These are phyloP conservation scores for Dendroctonus valens DNA, from an alignment of 1,140 invertebrate species.

Conservation along the genomic window DNA sequence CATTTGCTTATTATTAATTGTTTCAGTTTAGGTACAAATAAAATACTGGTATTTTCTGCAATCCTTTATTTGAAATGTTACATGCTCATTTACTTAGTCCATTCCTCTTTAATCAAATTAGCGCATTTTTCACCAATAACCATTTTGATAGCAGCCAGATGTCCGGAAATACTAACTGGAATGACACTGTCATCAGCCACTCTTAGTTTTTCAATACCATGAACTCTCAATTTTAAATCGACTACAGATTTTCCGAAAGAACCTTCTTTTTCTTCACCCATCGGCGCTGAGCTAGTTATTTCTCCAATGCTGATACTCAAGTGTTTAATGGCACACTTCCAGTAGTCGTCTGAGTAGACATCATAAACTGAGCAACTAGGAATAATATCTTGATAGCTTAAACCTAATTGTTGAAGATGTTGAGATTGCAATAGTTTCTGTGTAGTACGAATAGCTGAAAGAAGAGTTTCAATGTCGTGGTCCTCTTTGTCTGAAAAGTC, in stretches of 20 bases:
- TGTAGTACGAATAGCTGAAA: slow-evolving; percentile 35
- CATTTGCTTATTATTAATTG: slow-evolving; percentile 1
- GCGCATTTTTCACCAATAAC: slow-evolving; percentile 89
- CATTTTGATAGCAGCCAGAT: slow-evolving; percentile 69
- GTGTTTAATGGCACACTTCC: slow-evolving; percentile 39
- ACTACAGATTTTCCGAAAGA: slow-evolving; percentile 51
- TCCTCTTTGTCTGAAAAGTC: slow-evolving; percentile 57
- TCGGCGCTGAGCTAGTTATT: slow-evolving; percentile 58
- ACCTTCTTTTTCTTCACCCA: slow-evolving; percentile 75
- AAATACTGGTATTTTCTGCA: background rate
- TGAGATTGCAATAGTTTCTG: slow-evolving; percentile 33
- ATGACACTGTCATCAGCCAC: slow-evolving; percentile 76
- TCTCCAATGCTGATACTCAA: slow-evolving; percentile 4
- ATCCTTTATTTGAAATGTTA: background rate
- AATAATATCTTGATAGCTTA: slow-evolving; percentile 27
- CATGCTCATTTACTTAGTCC: slow-evolving; percentile 44
- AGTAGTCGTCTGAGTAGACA: slow-evolving; percentile 39
- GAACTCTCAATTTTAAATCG: slow-evolving; percentile 52
- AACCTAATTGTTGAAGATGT: slow-evolving; percentile 34
- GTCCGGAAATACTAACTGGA: slow-evolving; percentile 66
- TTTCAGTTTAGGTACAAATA: background rate
- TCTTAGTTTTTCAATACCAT: slow-evolving; percentile 57
- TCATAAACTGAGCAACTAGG: slow-evolving; percentile 36
- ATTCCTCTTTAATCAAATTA: slow-evolving; percentile 70
- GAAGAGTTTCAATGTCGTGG: slow-evolving; percentile 46